Evolutionary conservation across 2,797 vertebrate species (phyloP).

Genomic region (Sebastes kiyomatsui): DNA sequence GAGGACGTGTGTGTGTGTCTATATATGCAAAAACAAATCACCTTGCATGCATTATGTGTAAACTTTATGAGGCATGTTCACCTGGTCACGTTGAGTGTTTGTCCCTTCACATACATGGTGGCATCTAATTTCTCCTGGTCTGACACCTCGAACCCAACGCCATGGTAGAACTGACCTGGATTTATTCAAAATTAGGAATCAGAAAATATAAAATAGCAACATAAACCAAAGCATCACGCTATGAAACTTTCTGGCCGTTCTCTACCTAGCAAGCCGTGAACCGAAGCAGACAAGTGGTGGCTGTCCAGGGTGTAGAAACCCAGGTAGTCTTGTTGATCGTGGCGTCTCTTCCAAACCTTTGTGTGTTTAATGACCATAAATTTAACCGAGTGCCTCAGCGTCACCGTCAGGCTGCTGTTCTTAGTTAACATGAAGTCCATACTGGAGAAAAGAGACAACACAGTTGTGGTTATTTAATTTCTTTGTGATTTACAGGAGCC

Average conservation of each 20-base stretch:
- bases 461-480: neutral
- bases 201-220: neutral
- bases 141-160: slow-evolving; percentile 85
- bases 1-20: neutral
- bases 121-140: slow-evolving; percentile 83
- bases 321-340: slow-evolving; percentile 86
- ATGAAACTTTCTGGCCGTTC: neutral
- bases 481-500: neutral
- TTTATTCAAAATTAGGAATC: neutral
- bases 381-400: slow-evolving; percentile 81
- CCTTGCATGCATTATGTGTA: neutral
- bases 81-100: slow-evolving; percentile 88
- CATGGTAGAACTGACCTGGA: slow-evolving; percentile 89
- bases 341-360: slow-evolving; percentile 87
- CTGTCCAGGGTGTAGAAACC: slow-evolving; percentile 91
- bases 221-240: neutral
- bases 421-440: slow-evolving; percentile 84
- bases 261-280: slow-evolving; percentile 91
- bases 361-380: slow-evolving; percentile 89
- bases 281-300: slow-evolving; percentile 84
- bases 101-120: slow-evolving; percentile 88
- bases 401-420: slow-evolving; percentile 84
- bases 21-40: neutral
- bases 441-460: slow-evolving; percentile 69
- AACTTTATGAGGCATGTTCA: slow-evolving; percentile 41